Percentiles rank a stretch among this genome's conserved stretches.
These are phyloP conservation scores for Fundulus diaphanus DNA, from an alignment of 2,797 vertebrate species.

Conservation along the genomic window DNA sequence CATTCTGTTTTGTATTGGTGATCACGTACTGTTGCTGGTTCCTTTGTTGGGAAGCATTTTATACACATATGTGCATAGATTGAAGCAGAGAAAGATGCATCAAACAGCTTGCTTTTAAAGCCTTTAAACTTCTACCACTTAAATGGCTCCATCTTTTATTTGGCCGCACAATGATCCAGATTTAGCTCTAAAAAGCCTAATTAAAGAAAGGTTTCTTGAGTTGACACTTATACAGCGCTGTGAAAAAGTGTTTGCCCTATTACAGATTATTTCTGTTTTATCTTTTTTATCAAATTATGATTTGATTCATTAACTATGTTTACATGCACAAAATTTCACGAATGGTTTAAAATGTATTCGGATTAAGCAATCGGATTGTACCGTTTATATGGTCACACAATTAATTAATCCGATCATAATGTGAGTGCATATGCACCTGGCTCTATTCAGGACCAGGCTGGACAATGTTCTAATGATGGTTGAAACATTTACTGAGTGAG, in stretches of 20 bases:
- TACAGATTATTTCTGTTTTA: not conserved
- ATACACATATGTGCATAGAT: not conserved
- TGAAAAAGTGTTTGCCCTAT: not conserved
- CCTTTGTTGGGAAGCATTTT: not conserved
- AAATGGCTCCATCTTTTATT: not conserved
- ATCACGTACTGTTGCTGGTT: not conserved
- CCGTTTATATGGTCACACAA: too few relatives aligned
- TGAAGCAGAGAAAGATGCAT: not conserved
- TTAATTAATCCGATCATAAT: too few relatives aligned
- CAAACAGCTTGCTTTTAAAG: not conserved
- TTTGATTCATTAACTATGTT: not conserved
- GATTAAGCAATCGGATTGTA: too few relatives aligned
- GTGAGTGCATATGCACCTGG: too few relatives aligned
- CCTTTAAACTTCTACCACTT: not conserved
- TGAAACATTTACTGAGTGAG: too few relatives aligned
- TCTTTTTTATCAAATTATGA: not conserved
- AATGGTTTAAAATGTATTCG: too few relatives aligned
- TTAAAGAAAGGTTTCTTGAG: not conserved
- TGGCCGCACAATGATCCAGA: not conserved
- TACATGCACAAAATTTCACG: too few relatives aligned
- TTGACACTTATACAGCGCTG: not conserved
- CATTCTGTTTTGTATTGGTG: constrained; percentile 1
- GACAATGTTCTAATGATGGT: too few relatives aligned
- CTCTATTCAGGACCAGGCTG: too few relatives aligned
- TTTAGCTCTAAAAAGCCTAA: not conserved